phyloP scores from a whole-genome alignment of 2,797 vertebrate genomes.

The Yasuhikotakia modesta region DNA sequence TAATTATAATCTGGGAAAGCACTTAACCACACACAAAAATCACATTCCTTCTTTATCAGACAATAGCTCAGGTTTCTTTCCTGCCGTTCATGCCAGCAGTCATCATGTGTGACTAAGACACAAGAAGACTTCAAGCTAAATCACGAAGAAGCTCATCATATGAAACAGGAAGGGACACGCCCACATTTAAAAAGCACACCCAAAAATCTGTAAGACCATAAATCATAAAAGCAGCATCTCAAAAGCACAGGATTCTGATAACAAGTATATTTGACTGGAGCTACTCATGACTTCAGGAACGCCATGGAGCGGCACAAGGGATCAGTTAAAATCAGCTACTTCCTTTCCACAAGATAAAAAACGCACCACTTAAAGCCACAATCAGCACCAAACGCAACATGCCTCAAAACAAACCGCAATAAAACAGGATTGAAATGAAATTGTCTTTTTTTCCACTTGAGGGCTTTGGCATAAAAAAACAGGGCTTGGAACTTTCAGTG shows the following conservation, averaged over 20 bases:
- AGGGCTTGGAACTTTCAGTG: slow-evolving; percentile 59
- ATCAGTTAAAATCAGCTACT: neutral
- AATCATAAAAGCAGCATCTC: neutral
- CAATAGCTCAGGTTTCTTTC: slow-evolving; percentile 48
- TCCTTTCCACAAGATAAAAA: slow-evolving; percentile 19
- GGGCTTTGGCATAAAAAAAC: slow-evolving; percentile 38
- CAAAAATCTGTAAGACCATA: neutral
- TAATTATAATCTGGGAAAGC: slow-evolving; percentile 62
- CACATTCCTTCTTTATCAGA: slow-evolving; percentile 66
- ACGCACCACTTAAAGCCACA: neutral
- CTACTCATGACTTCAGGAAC: neutral
- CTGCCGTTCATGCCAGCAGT: slow-evolving; percentile 20
- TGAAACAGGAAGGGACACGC: neutral
- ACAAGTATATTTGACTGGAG: neutral
- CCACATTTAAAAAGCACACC: neutral
- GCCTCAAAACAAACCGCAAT: neutral
- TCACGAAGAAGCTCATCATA: neutral
- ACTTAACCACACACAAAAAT: slow-evolving; percentile 40
- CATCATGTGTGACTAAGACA: neutral
- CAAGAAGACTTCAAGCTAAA: neutral
- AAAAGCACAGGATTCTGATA: neutral
- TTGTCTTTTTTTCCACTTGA: slow-evolving; percentile 62
- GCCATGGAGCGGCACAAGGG: neutral
- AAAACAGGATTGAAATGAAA: slow-evolving; percentile 16
- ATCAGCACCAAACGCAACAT: neutral